These are phyloP conservation scores for Pomatostomus ruficeps DNA, from an alignment of 2,113 vertebrate genomes.

Conservation along the genomic window DNA sequence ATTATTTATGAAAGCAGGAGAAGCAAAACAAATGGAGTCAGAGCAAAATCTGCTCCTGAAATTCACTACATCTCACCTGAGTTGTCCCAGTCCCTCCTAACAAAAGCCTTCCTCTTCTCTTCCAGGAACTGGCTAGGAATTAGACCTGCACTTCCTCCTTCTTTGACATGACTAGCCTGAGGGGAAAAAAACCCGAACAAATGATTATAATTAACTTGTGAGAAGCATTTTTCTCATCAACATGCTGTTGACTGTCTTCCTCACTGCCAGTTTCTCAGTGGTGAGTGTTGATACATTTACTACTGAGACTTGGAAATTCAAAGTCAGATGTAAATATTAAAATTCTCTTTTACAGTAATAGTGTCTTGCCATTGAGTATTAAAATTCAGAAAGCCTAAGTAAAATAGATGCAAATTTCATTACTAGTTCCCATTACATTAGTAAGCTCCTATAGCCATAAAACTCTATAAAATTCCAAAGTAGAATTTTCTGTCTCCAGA, in stretches of 20 bases:
- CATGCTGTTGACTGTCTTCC: background rate
- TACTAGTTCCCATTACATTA: background rate
- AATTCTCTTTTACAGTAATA: background rate
- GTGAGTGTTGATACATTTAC: background rate
- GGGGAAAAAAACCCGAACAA: background rate
- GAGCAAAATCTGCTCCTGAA: background rate
- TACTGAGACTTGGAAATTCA: background rate
- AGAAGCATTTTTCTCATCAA: background rate
- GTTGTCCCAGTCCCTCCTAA: conserved; percentile 88
- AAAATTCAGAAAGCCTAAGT: background rate
- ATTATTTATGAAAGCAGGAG: background rate
- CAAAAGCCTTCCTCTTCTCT: conserved; percentile 98
- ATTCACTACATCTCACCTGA: conserved; percentile 69
- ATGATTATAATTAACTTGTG: background rate
- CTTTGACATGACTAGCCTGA: conserved; percentile 86
- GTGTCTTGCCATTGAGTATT: background rate
- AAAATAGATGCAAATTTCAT: background rate
- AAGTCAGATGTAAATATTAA: background rate
- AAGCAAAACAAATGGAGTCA: background rate
- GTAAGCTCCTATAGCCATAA: background rate
- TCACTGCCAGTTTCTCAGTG: background rate
- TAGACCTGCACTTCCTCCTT: conserved; percentile 89
- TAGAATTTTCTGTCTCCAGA: background rate
- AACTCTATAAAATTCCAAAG: background rate
- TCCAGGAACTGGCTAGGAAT: conserved; percentile 97